A percentile compares a stretch with the other conserved stretches of the same genome.
These are phyloP conservation scores for Ptychobarbus kaznakovi DNA, from an alignment of 2,797 vertebrate genomes.

Conservation along the genomic window DNA sequence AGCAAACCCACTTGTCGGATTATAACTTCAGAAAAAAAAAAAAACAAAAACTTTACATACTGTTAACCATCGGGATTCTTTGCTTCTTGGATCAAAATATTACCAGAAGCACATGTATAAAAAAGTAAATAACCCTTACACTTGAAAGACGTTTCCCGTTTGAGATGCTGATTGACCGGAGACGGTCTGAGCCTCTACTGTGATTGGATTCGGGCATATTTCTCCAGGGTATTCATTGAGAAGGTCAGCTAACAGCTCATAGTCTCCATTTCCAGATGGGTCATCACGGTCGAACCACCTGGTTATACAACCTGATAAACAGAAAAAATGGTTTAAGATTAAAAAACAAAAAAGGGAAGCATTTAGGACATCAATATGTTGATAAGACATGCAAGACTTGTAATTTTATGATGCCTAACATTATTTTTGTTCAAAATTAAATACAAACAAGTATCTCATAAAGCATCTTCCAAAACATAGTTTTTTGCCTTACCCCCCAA, in stretches of 20 bases:
- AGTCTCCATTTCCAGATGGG: conserved; percentile 63
- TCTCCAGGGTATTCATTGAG: conserved; percentile 46
- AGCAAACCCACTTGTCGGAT: conserved; percentile 61
- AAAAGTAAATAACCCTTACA: background rate
- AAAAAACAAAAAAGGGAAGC: no score
- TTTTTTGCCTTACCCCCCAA: no score
- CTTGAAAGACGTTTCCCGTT: conserved; percentile 60
- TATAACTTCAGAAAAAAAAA: background rate
- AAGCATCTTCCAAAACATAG: no score
- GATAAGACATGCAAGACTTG: no score
- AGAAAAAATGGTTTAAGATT: background rate
- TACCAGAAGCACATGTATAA: background rate
- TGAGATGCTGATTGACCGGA: conserved; percentile 60
- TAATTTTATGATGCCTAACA: no score
- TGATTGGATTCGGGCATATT: conserved; percentile 64
- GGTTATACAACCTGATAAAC: conserved; percentile 56
- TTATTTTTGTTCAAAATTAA: no score
- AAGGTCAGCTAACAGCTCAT: conserved; percentile 66
- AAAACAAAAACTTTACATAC: no score
- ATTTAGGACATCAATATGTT: no score
- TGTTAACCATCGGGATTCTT: no score
- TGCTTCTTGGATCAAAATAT: no score
- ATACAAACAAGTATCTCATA: no score
- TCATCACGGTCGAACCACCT: conserved; percentile 68
- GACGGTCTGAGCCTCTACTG: conserved; percentile 66